phyloP scores from a whole-genome alignment of 2,888 invertebrate genomes.

The Tipula helvola region DNA sequence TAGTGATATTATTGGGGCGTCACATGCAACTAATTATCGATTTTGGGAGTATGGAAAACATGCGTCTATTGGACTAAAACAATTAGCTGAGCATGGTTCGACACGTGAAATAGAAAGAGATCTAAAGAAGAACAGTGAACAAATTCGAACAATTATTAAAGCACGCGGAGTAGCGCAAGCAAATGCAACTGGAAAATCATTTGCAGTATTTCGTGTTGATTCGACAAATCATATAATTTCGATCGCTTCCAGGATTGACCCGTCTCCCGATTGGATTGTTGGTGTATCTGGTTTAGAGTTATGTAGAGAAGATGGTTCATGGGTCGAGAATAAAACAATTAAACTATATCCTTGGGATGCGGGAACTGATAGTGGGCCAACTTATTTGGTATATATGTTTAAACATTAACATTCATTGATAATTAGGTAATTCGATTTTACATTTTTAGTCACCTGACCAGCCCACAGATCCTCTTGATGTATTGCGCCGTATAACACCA shows the following conservation, averaged over 20 bases:
- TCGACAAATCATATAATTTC: slow-evolving; percentile 87
- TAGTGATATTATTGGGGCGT: slow-evolving; percentile 92
- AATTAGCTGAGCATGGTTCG: slow-evolving; percentile 91
- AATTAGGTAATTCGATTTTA: too few relatives aligned
- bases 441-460: slow-evolving; percentile 57
- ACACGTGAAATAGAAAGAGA: slow-evolving; percentile 87
- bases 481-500: slow-evolving; percentile 73
- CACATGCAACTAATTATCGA: slow-evolving; percentile 71
- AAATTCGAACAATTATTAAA: slow-evolving; percentile 86
- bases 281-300: slow-evolving; percentile 86
- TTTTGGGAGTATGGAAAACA: slow-evolving; percentile 89
- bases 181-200: slow-evolving; percentile 75
- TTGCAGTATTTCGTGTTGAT: slow-evolving; percentile 82
- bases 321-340: slow-evolving; percentile 68
- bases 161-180: slow-evolving; percentile 86
- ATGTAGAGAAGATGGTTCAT: slow-evolving; percentile 81
- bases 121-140: slow-evolving; percentile 76
- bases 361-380: slow-evolving; percentile 85
- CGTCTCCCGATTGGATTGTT: slow-evolving; percentile 96
- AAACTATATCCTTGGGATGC: slow-evolving; percentile 93
- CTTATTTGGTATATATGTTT: slow-evolving; percentile 48
- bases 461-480: slow-evolving; percentile 73
- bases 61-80: slow-evolving; percentile 80
- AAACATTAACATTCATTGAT: too few relatives aligned
- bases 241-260: slow-evolving; percentile 88